Evolutionary conservation across 2,113 vertebrate genomes (phyloP).

Genomic region (Aegotheles bennettii): DNA sequence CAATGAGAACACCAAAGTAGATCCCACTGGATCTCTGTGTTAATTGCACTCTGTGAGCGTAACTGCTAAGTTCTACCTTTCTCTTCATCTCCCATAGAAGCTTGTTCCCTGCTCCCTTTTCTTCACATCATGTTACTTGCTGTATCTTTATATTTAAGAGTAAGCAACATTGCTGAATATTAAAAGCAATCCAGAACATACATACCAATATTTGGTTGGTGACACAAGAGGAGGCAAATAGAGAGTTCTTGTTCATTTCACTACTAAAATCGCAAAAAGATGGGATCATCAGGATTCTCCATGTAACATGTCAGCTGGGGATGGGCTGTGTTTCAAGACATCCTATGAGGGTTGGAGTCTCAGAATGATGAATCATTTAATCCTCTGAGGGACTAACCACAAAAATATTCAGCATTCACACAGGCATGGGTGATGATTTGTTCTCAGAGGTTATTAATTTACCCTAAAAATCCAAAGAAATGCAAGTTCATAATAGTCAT

Average conservation of each 20-base stretch:
- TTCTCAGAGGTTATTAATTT: background rate
- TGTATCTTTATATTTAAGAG: background rate
- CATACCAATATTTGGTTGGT: background rate
- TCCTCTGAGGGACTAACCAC: background rate
- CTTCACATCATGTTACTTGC: background rate
- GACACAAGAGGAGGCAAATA: background rate
- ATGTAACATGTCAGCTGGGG: background rate
- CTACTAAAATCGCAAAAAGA: background rate
- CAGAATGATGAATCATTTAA: background rate
- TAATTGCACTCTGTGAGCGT: background rate
- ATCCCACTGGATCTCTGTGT: background rate
- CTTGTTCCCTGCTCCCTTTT: background rate
- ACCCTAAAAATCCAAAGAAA: background rate
- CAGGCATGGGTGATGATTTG: background rate
- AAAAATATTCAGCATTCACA: background rate
- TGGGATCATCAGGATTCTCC: background rate
- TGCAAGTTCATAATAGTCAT: background rate
- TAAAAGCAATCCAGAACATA: background rate
- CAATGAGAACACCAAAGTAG: background rate
- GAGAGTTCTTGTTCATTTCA: background rate
- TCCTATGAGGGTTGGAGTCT: background rate
- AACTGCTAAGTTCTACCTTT: background rate
- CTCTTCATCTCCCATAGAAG: background rate
- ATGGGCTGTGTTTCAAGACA: background rate
- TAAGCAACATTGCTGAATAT: background rate